Evolutionary conservation across 2,113 vertebrate genomes (phyloP).

Genomic region (Chrysemys picta): DNA sequence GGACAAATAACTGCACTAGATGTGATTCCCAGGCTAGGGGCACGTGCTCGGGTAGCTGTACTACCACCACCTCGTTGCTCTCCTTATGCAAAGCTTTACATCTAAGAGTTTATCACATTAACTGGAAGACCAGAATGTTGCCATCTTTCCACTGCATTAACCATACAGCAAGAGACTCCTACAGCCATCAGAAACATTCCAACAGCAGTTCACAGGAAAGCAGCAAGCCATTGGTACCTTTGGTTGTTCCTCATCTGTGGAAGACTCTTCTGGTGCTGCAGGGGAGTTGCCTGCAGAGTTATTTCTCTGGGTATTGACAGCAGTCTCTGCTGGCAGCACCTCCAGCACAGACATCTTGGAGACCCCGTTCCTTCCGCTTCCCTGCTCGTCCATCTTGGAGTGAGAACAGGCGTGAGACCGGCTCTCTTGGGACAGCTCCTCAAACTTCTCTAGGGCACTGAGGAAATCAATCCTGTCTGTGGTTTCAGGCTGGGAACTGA

Average conservation of each 20-base stretch:
- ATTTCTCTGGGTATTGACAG: slow-evolving; percentile 61
- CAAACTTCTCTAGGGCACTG: slow-evolving; percentile 93
- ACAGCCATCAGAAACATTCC: fast-evolving
- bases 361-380: slow-evolving; percentile 71
- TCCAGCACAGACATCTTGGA: slow-evolving; percentile 70
- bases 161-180: background rate
- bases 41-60: background rate
- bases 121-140: background rate
- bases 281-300: slow-evolving; percentile 71
- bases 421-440: slow-evolving; percentile 90
- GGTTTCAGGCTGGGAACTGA: slow-evolving; percentile 60
- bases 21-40: background rate
- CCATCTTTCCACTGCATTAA: background rate
- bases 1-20: fast-evolving
- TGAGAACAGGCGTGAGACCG: slow-evolving; percentile 75
- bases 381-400: slow-evolving; percentile 80
- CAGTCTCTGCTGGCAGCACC: slow-evolving; percentile 46
- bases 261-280: slow-evolving; percentile 81
- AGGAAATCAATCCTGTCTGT: slow-evolving; percentile 94
- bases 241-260: slow-evolving; percentile 79
- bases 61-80: slow-evolving; percentile 17
- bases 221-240: slow-evolving; percentile 73
- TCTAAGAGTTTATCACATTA: background rate
- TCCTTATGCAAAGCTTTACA: slow-evolving; percentile 5
- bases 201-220: background rate